Percentiles rank a stretch among this genome's conserved stretches.
Conservation (phyloP, 2,113 vertebrate genomes). For the Onychostruthus taczanowskii region DNA sequence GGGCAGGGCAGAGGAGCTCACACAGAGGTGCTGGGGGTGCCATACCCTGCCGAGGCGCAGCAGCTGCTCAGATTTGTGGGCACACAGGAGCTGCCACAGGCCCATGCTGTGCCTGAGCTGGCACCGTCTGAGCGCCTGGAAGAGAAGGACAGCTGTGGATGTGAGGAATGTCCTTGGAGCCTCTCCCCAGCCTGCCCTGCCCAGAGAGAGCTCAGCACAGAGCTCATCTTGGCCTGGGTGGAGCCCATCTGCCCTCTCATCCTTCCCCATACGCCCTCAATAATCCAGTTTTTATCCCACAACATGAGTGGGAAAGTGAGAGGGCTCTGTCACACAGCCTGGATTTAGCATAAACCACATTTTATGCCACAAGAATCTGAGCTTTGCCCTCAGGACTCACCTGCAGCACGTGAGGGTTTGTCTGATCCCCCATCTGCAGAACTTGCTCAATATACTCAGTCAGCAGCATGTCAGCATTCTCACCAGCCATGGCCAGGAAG, state of each 20-base stretch:
- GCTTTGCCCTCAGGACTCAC: conserved; percentile 63
- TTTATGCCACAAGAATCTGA: neutral
- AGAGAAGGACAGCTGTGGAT: neutral
- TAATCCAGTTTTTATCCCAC: neutral
- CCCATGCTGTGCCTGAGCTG: conserved; percentile 81
- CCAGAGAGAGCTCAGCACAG: neutral
- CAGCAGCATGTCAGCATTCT: conserved; percentile 76
- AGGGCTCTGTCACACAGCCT: neutral
- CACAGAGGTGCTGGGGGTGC: neutral
- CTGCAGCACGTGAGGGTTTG: conserved; percentile 78
- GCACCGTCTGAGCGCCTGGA: conserved; percentile 81
- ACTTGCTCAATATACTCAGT: conserved; percentile 78
- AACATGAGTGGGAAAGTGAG: neutral
- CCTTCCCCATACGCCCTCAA: neutral
- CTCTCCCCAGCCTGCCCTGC: neutral
- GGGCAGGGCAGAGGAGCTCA: neutral
- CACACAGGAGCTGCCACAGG: conserved; percentile 89
- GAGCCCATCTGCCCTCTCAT: neutral
- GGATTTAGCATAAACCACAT: neutral
- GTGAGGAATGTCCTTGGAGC: neutral
- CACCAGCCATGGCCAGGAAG: conserved; percentile 89
- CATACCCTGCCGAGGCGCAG: conserved; percentile 84
- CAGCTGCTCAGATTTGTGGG: conserved; percentile 87
- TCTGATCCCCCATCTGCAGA: conserved; percentile 87
- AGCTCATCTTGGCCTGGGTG: neutral